Base-by-base conservation (phyloP, 1,140 invertebrate genomes). In the Scaptomyza hsui region DNA sequence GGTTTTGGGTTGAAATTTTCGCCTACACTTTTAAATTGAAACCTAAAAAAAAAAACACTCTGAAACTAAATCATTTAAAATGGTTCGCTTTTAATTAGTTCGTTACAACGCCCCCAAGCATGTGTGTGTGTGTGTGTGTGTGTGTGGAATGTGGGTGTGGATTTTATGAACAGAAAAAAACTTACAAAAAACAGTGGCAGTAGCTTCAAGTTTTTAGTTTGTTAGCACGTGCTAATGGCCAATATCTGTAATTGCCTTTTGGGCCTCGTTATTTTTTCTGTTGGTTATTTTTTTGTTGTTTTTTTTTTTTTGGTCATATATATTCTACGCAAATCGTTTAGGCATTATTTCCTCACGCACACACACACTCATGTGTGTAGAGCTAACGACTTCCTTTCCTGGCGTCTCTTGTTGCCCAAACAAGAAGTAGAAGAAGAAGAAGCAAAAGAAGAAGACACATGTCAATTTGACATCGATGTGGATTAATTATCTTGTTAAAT, bases 401-500 rank as follows among this genome's bases (percentile, higher is more conserved):
- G 63, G 37, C n/a, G 10, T 29, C 7, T 9, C 6, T 24, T 12
- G 47, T 35, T 18, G 26, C 7, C 7, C 26, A 29, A 29, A 29
- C 6, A 29, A 0, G 26, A 29, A 29, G 26, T 9, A 29, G 26
- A 29, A 0, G 26, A 29, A 29, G 26, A 29, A 29, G 26, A 29
- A 29, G 26, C 26, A 7, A n/a, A n/a, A n/a, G 26, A 6, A 29
- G 26, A 29, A 29, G 26, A 29, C 26, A 29, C 70, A 72, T 72
- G 70, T 72, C 63, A 55, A 72, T 68, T 42, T 61, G 70, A 72
- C 70, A 68, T 72, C 70, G 70, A 72, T 61, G 63, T 60, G 64
- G 70, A 68, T 72, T 72, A 68, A 72, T 72, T 72, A 72, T 68
- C 56, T 68, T 53, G 49, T 68, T 1, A 61, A 72, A 68, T 61